These are phyloP conservation scores for Cuculus canorus DNA, from an alignment of 2,797 vertebrate genomes.

Conservation along the genomic window DNA sequence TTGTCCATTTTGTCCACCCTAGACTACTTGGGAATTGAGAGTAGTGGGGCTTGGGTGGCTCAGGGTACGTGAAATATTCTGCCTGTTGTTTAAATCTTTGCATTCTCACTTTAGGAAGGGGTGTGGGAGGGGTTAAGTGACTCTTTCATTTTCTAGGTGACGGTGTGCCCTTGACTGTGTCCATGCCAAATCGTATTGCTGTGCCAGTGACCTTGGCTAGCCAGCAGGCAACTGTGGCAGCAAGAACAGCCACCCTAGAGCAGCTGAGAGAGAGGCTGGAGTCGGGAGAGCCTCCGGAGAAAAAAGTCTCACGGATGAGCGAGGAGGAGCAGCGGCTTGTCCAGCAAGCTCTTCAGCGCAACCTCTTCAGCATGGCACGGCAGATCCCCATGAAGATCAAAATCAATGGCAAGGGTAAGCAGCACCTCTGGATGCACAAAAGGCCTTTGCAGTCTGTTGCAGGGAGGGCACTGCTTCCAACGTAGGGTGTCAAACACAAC, in stretches of 20 bases:
- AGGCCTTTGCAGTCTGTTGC: neutral
- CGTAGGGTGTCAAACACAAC: neutral
- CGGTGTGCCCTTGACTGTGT: constrained; percentile 72
- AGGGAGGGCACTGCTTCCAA: fast-evolving
- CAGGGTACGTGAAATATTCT: too few relatives aligned
- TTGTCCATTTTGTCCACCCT: neutral
- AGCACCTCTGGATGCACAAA: fast-evolving
- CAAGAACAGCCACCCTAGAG: constrained; percentile 86
- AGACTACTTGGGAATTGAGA: neutral
- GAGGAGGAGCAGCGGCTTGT: constrained; percentile 94
- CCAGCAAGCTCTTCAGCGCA: constrained; percentile 94
- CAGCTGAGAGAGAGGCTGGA: constrained; percentile 92
- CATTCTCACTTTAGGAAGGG: fast-evolving
- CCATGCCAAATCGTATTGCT: constrained; percentile 82
- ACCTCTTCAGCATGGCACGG: constrained; percentile 88
- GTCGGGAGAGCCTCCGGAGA: constrained; percentile 86
- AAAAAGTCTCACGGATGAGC: constrained; percentile 83
- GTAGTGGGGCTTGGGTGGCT: neutral
- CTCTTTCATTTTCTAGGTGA: constrained; percentile 78
- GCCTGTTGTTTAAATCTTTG: neutral
- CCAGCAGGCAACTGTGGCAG: constrained; percentile 80
- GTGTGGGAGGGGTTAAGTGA: neutral
- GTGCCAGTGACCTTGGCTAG: constrained; percentile 80
- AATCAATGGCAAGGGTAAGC: constrained; percentile 82
- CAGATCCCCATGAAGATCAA: constrained; percentile 85